Evolutionary conservation across 2,888 invertebrate genomes (phyloP).

Genomic region (Microplitis manilae): DNA sequence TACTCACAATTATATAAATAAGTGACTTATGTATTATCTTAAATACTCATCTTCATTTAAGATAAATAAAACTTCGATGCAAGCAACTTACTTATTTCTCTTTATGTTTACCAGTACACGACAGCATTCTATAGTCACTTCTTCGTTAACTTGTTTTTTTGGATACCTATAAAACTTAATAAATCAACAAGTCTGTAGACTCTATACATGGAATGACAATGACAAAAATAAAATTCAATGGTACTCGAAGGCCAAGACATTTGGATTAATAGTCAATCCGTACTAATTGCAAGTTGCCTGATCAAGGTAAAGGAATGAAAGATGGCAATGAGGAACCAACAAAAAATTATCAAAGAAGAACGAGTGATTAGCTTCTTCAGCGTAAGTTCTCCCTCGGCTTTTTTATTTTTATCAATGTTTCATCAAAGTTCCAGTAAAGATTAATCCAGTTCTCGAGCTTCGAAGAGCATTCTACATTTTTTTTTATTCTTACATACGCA

Average conservation of each 20-base stretch:
- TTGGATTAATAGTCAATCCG: constrained; percentile 64
- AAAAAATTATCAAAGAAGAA: constrained; percentile 29
- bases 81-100: neutral
- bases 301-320: constrained; percentile 40
- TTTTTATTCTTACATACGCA: constrained; percentile 37
- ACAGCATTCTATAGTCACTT: constrained; percentile 42
- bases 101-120: constrained; percentile 17
- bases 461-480: constrained; percentile 52
- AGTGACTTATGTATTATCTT: too few relatives aligned
- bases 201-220: constrained; percentile 59
- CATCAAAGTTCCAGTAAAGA: constrained; percentile 54
- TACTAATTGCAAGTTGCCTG: constrained; percentile 62
- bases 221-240: constrained; percentile 56
- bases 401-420: constrained; percentile 34
- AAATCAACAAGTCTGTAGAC: constrained; percentile 36
- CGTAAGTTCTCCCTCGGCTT: constrained; percentile 34
- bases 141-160: constrained; percentile 50
- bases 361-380: constrained; percentile 37
- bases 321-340: constrained; percentile 24
- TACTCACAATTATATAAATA: too few relatives aligned
- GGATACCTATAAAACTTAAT: constrained; percentile 38
- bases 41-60: too few relatives aligned
- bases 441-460: constrained; percentile 52
- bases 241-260: constrained; percentile 48
- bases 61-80: neutral